phyloP scores from a whole-genome alignment of 2,113 vertebrate genomes.

The Chrysochloris asiatica region DNA sequence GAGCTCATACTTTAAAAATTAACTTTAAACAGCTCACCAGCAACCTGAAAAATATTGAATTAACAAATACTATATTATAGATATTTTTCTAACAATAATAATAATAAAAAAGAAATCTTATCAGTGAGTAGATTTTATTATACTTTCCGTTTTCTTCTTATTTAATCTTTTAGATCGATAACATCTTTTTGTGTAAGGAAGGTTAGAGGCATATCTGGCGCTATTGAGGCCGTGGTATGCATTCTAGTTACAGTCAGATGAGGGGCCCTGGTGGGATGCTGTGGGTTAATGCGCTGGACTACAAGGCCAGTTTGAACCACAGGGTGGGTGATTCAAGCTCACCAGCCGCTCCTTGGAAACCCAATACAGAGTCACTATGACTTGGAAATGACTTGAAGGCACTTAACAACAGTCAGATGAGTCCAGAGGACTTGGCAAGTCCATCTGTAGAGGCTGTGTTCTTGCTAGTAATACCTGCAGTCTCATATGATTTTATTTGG shows the following conservation, averaged over 20 bases:
- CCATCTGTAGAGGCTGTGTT: background rate
- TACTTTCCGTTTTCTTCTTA: background rate
- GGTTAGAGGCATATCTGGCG: background rate
- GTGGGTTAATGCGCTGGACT: too few species aligned
- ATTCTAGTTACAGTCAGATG: background rate
- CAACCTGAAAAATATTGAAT: background rate
- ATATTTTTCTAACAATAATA: background rate
- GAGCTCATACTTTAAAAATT: too few species aligned
- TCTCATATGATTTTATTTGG: conserved; percentile 1
- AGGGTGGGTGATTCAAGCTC: too few species aligned
- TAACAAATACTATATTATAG: background rate
- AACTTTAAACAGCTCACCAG: background rate
- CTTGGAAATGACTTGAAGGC: too few species aligned
- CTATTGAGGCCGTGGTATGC: background rate
- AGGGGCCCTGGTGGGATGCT: too few species aligned
- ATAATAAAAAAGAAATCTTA: background rate
- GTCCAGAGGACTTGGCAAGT: background rate
- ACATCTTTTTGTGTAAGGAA: background rate
- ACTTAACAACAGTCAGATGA: too few species aligned
- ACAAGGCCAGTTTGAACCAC: too few species aligned
- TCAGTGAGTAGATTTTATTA: background rate
- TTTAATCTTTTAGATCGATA: background rate
- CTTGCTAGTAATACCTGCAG: background rate
- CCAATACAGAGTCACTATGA: too few species aligned
- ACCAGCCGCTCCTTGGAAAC: too few species aligned